Conservation (phyloP, 2,888 invertebrate species). For the Nemapogon koenigi region DNA sequence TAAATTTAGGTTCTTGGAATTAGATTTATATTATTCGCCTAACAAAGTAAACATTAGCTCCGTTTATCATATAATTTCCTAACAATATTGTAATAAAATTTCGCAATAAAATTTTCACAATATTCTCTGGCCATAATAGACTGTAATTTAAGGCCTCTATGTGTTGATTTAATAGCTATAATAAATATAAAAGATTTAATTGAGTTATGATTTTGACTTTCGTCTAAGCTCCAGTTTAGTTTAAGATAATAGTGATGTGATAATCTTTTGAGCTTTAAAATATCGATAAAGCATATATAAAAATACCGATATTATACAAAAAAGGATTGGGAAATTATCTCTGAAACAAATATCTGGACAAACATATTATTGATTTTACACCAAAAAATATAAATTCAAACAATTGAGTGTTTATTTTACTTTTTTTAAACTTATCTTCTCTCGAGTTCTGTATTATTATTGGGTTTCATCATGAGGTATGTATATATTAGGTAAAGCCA, state of each 20-base stretch:
- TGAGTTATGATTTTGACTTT: conserved; percentile 56
- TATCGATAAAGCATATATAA: conserved; percentile 9
- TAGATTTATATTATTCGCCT: no score
- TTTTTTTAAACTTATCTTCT: no score
- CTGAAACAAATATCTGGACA: not conserved
- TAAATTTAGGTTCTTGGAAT: no score
- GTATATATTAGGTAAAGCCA: no score
- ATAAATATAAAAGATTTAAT: conserved; percentile 61
- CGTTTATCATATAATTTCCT: no score
- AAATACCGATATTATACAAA: conserved; percentile 1
- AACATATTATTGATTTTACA: not conserved
- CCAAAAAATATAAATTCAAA: not conserved
- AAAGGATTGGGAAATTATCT: not conserved
- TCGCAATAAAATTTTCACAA: no score
- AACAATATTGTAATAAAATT: no score
- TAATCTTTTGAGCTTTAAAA: conserved; percentile 18
- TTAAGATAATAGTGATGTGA: conserved; percentile 19
- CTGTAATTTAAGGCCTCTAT: conserved; percentile 31
- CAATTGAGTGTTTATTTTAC: no score
- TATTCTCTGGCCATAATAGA: conserved; percentile 18
- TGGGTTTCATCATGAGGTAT: no score
- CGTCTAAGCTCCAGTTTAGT: conserved; percentile 42
- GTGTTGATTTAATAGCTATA: conserved; percentile 42
- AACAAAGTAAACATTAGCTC: no score
- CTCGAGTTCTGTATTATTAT: no score